Base-by-base conservation (phyloP, 1,140 invertebrate species). In the Belonocnema kinseyi region DNA sequence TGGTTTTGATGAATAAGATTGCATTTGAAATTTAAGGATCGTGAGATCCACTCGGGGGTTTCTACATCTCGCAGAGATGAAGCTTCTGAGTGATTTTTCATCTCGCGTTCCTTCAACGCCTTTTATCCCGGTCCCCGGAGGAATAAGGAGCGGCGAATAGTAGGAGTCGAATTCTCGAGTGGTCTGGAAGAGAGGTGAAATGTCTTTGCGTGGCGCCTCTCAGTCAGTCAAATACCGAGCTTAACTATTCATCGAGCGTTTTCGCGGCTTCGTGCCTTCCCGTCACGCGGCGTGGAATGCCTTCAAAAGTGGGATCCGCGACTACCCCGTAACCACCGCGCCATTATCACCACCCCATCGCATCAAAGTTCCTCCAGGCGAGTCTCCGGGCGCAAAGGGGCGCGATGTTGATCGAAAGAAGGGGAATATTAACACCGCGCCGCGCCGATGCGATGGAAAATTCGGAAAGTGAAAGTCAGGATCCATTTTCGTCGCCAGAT, bases 191-290 rank as follows among this genome's bases (percentile, higher is more conserved):
- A 40, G 33, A 14, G 61, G 61, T 16, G 58, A 66, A 66, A 66
- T 77, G 72, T 78, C 80, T 80, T 81, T 56, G 54, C 71, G 73
- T 51, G 17, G 70, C 77, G n/a, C 61, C 77, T 74, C 75, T 77
- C 74, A 80, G 80, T 77, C 74, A 80, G 80, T 80, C 77, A 83
- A 79, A 79, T 73, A 72, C 51, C 53, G 74, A 81, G 77, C 75
- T 87, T 88, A 85, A 86, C 83, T 88, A 88, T 88, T 88, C 87
- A 85, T 83, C 80, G 74, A 71, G 82, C 82, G 85, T 87, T 86
- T 86, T 83, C 85, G 80, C 77, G 83, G 80, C 81, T 87, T 85
- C 82, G 74, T 86, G 80, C 80, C 82, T 81, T 83, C 83, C 77
- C 84, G 79, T 85, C 83, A 77, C 78, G 75, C 76, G 50, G 76